Conservation (phyloP, 2,888 invertebrate genomes). For the Brenthis hecate region DNA sequence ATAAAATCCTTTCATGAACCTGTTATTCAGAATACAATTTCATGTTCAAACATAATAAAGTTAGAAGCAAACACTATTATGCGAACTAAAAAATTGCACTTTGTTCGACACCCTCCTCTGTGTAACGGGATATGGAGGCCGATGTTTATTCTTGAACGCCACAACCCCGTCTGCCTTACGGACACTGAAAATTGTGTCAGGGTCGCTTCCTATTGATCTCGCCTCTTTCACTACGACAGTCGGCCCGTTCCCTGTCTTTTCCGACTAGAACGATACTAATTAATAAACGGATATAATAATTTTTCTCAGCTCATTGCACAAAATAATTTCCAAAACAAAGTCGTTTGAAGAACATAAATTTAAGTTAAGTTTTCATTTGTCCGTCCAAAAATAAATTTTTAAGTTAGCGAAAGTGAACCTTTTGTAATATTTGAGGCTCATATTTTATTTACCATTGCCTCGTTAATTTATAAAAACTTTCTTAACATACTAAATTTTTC, state of each 20-base stretch:
- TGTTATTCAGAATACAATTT: background rate
- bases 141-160: constrained; percentile 71
- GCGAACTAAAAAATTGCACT: constrained; percentile 33
- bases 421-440: constrained; percentile 34
- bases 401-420: constrained; percentile 26
- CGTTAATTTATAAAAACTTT: constrained; percentile 29
- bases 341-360: constrained; percentile 39
- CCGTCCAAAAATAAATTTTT: constrained; percentile 28
- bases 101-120: constrained; percentile 48
- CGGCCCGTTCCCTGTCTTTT: constrained; percentile 65
- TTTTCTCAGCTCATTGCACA: constrained; percentile 39
- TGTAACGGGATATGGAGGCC: constrained; percentile 43
- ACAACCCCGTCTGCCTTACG: constrained; percentile 58
- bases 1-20: background rate
- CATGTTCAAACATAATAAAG: constrained; percentile 6
- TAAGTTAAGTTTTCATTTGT: constrained; percentile 40
- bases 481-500: too few species aligned
- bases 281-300: constrained; percentile 53
- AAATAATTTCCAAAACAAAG: constrained; percentile 35
- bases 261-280: constrained; percentile 53
- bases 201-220: constrained; percentile 77
- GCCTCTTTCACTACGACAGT: constrained; percentile 66
- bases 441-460: constrained; percentile 38
- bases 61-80: constrained; percentile 15
- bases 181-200: constrained; percentile 77